Percentiles rank a stretch among this genome's conserved stretches.
These are phyloP conservation scores for Phylloscopus trochiloides DNA, from an alignment of 2,113 vertebrate species.

Conservation along the genomic window DNA sequence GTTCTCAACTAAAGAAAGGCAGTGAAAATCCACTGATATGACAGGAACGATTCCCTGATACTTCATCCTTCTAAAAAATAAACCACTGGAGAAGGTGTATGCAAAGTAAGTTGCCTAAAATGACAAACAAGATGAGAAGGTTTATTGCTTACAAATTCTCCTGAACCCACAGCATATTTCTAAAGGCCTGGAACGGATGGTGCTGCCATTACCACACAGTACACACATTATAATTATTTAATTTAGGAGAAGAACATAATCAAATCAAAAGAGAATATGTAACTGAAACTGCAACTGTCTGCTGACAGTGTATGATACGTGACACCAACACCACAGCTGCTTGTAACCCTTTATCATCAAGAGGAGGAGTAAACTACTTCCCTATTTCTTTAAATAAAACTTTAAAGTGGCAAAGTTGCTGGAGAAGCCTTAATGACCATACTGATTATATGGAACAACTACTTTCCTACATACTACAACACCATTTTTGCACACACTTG, in stretches of 20 bases:
- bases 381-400: not conserved
- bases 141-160: slow-evolving; percentile 11
- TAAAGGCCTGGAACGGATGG: not conserved
- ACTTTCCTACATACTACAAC: not conserved
- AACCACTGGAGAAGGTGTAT: not conserved
- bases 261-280: slow-evolving; percentile 53
- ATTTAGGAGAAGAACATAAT: slow-evolving; percentile 53
- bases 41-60: not conserved
- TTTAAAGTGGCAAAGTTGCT: not conserved
- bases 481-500: not conserved
- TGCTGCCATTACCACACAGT: not conserved
- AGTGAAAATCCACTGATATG: not conserved
- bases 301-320: not conserved
- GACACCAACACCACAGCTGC: not conserved
- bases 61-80: not conserved
- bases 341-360: slow-evolving; percentile 23
- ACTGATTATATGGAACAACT: not conserved
- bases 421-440: not conserved
- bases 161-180: not conserved
- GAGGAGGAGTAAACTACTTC: not conserved
- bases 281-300: slow-evolving; percentile 49
- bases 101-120: not conserved
- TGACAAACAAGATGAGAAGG: not conserved
- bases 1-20: not conserved
- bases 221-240: slow-evolving; percentile 50